phyloP scores from a whole-genome alignment of 2,888 invertebrate species.

The Pandemis corylana region DNA sequence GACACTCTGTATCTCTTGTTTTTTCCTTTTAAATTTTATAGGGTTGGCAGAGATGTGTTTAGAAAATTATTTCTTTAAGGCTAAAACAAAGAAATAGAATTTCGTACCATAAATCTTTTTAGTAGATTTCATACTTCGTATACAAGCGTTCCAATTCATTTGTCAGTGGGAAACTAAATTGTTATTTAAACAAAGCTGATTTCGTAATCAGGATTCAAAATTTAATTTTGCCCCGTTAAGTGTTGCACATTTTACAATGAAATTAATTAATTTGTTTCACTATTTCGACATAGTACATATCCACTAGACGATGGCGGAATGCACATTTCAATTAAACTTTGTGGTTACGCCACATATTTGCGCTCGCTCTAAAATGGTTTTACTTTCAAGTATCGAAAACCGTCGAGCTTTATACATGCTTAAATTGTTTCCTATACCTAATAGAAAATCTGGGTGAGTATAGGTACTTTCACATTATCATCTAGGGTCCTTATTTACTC shows the following conservation, averaged over 20 bases:
- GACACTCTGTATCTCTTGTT: no score
- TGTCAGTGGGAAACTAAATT: background rate
- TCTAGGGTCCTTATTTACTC: no score
- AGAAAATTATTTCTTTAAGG: no score
- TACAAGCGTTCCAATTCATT: no score
- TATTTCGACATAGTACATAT: background rate
- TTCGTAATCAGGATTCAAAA: background rate
- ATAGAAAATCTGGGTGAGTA: no score
- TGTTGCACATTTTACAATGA: constrained; percentile 10
- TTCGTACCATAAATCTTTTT: no score
- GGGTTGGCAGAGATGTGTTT: no score
- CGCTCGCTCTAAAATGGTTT: constrained; percentile 19
- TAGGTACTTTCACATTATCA: no score
- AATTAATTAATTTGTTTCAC: constrained; percentile 21
- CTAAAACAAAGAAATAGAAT: no score
- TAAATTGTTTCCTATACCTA: background rate
- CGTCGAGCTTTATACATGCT: background rate
- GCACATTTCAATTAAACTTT: constrained; percentile 35
- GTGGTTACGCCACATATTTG: constrained; percentile 30
- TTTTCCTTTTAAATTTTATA: no score
- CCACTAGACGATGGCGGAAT: constrained; percentile 10
- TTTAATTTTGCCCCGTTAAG: background rate
- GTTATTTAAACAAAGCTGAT: background rate
- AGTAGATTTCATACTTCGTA: no score
- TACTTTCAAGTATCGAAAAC: constrained; percentile 19